Evolutionary conservation across 2,888 invertebrate species (phyloP).

Genomic region (Drosophila paracracens): DNA sequence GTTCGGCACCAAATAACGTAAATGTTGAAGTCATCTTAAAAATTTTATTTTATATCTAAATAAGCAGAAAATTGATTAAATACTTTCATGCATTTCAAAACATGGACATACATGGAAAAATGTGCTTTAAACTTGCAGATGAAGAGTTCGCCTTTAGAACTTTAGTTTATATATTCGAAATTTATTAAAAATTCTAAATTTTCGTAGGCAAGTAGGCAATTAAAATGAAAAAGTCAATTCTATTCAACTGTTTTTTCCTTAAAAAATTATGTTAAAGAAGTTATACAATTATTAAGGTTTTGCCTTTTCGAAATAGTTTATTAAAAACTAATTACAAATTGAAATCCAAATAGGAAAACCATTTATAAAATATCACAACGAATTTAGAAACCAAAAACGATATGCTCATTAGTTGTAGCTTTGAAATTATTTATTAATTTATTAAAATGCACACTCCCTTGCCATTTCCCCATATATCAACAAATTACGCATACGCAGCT

Average conservation of each 20-base stretch:
- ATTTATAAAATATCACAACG: neutral
- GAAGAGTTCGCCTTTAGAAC: neutral
- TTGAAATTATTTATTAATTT: neutral
- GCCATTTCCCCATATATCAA: neutral
- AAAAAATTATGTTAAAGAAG: neutral
- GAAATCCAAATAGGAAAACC: neutral
- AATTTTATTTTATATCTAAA: neutral
- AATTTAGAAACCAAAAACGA: neutral
- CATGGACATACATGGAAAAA: neutral
- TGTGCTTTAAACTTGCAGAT: too few species aligned
- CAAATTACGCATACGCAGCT: constrained; percentile 18
- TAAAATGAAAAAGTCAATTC: neutral
- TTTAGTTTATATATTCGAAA: neutral
- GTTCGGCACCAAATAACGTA: neutral
- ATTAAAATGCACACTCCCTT: neutral
- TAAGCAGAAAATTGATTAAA: neutral
- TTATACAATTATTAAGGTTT: neutral
- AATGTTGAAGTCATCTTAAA: neutral
- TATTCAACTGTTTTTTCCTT: neutral
- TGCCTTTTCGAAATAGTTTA: neutral
- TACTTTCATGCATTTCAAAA: neutral
- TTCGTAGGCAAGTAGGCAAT: neutral
- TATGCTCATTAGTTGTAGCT: neutral
- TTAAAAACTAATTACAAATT: neutral
- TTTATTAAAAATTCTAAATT: neutral